These are phyloP conservation scores for Limnephilus lunatus DNA, from an alignment of 2,888 invertebrate species.

Conservation along the genomic window DNA sequence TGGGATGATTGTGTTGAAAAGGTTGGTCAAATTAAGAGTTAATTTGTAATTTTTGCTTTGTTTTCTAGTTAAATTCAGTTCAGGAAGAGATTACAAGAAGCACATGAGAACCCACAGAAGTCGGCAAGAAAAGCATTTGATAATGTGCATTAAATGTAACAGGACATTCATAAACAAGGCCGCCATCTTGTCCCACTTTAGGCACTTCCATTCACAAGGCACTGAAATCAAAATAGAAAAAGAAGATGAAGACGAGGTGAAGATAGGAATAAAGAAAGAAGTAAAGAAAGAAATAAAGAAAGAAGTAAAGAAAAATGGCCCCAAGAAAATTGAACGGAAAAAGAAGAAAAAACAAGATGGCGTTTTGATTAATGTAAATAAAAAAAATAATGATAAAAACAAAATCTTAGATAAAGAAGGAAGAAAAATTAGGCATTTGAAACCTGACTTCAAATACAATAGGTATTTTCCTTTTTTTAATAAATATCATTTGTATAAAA, in stretches of 20 bases:
- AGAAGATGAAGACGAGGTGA: not conserved
- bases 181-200: conserved; percentile 10
- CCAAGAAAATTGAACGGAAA: not conserved
- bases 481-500: not conserved
- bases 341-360: not conserved
- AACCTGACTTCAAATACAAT: not conserved
- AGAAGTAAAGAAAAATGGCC: not conserved
- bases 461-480: not conserved
- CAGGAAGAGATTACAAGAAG: not conserved
- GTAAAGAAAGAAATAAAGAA: not conserved
- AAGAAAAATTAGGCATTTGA: not conserved
- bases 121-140: not conserved
- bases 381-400: not conserved
- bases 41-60: not conserved
- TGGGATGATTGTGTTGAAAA: too few species aligned
- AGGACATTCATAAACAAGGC: conserved; percentile 9
- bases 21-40: too few species aligned
- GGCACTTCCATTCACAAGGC: not conserved
- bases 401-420: not conserved
- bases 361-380: not conserved
- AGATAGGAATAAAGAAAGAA: not conserved
- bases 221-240: not conserved
- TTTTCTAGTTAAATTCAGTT: conserved; percentile 19
- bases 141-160: not conserved
- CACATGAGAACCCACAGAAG: not conserved